Evolutionary conservation across 2,113 vertebrate species (phyloP), one percentile per base, ranked within the genome.

Genomic region (Alethe castanea): DNA sequence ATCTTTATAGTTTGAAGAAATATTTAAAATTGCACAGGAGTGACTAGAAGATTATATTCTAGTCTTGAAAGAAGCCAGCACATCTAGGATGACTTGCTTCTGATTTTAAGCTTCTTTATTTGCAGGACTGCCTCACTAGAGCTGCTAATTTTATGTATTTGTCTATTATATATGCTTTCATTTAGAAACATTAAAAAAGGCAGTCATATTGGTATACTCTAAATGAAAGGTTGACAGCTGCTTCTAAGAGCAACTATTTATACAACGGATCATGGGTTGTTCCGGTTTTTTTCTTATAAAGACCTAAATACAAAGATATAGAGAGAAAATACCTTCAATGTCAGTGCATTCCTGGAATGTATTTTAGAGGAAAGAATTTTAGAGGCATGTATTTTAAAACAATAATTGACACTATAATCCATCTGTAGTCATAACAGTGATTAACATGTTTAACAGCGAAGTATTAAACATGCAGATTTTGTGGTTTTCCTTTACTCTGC

Each of bases 261-360:
- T 62, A 71, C 3, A 14, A 59, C 0, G 4, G 44, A 69, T 56
- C 40, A 59, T 1, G 4, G n/a, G 45, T 36, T 18, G 0, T 42
- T 79, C 38, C 12, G 7, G 0, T 0, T 65, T 90, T 62, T 78
- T 87, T 50, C 59, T 61, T 29, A 14, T 25, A 48, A 66, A 29
- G 15, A 62, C 29, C 3, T 36, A 89, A 91, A 84, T 33, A 83
- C 24, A 64, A 71, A 54, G 25, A 35, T 17, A 62, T 1, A 6
- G 0, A 78, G 22, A 42, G 14, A 50, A 84, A 81, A 86, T 53
- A 66, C 70, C 56, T 82, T 71, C 47, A 61, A 0, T 53, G 47
- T 36, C 50, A 92, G 29, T 12, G 57, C 1, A 76, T 33, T 69
- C 24, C 29, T 79, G 8, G 19, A 84, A 76, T 38, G 5, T 35